These are phyloP conservation scores for Lacanobia oleracea DNA, from an alignment of 2,888 invertebrate species.

Conservation along the genomic window DNA sequence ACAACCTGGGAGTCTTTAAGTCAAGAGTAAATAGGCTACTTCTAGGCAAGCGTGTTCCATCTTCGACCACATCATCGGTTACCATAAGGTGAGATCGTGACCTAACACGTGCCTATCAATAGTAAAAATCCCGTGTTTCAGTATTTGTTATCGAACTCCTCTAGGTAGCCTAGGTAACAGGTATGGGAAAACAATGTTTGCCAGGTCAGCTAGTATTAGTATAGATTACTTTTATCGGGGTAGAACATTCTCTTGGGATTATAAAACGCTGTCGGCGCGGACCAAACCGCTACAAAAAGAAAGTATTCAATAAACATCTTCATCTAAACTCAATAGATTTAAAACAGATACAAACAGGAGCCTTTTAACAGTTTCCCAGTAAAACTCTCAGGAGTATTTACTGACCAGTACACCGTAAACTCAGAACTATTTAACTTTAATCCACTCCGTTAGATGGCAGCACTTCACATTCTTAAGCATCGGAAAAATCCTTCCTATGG, in stretches of 20 bases:
- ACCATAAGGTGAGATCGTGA: too few species aligned
- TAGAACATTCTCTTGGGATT: neutral
- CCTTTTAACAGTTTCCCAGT: constrained; percentile 22
- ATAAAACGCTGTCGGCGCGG: too few species aligned
- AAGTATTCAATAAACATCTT: neutral
- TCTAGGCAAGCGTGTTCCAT: too few species aligned
- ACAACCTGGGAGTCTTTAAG: too few species aligned
- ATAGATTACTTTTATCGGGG: neutral
- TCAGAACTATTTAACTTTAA: constrained; percentile 42
- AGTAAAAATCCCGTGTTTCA: too few species aligned
- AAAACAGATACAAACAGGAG: constrained; percentile 1
- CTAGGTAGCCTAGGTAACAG: too few species aligned
- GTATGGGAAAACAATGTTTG: too few species aligned
- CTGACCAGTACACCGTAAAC: constrained; percentile 28
- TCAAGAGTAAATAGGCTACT: too few species aligned
- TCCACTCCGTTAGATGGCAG: constrained; percentile 41
- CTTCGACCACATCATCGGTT: too few species aligned
- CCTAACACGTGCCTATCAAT: too few species aligned
- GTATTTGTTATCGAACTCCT: too few species aligned
- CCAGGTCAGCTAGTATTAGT: too few species aligned
- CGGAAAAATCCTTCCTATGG: constrained; percentile 10
- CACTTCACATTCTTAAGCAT: constrained; percentile 30
- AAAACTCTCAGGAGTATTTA: constrained; percentile 22
- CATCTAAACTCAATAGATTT: neutral
- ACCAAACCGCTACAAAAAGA: neutral